These are phyloP conservation scores for Chanos chanos DNA, from an alignment of 2,797 vertebrate species.

Conservation along the genomic window DNA sequence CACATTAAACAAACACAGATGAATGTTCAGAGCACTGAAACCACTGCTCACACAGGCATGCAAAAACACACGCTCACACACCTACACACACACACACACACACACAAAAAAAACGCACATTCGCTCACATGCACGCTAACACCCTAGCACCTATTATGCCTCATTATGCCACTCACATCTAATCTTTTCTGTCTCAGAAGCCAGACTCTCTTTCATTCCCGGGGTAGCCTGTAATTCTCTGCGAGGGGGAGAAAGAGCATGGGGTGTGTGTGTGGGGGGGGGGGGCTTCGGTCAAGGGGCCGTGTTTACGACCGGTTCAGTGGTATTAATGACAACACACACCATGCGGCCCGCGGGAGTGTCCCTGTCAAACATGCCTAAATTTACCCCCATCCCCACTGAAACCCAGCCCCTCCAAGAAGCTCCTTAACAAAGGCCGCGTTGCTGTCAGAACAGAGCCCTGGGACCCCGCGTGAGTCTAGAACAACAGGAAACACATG, in stretches of 20 bases:
- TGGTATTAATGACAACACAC: constrained; percentile 24
- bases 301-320: too few species aligned
- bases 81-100: background rate
- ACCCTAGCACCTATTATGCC: constrained; percentile 2
- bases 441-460: constrained; percentile 82
- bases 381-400: too few species aligned
- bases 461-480: constrained; percentile 61
- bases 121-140: background rate
- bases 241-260: background rate
- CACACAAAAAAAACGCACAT: background rate
- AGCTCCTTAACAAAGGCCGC: constrained; percentile 77
- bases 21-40: background rate
- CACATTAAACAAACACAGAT: too few species aligned
- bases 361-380: constrained; percentile 60
- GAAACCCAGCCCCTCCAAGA: constrained; percentile 74
- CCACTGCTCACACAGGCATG: background rate
- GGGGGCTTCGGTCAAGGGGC: background rate
- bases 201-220: background rate
- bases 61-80: background rate
- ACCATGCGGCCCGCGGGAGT: constrained; percentile 1
- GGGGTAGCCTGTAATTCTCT: background rate
- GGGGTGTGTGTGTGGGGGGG: constrained; percentile 5
- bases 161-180: background rate
- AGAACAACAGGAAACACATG: constrained; percentile 47
- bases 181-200: background rate